phyloP scores from a whole-genome alignment of 1,140 invertebrate species.

The Drosophila sproati region DNA sequence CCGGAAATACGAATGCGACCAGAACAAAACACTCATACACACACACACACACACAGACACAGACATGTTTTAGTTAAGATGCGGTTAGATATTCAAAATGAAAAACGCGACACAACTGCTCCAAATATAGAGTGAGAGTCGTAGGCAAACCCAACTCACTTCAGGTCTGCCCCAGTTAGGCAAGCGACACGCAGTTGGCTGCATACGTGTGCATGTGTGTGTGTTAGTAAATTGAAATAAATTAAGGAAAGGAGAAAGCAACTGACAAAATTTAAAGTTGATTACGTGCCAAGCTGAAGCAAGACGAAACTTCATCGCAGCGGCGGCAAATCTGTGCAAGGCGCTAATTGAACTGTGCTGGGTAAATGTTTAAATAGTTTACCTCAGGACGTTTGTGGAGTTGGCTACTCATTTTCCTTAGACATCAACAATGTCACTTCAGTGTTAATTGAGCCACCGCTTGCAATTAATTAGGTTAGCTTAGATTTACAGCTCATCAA shows the following conservation, averaged over 20 bases:
- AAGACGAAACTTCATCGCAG: background rate
- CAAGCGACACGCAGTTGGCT: slow-evolving; percentile 10
- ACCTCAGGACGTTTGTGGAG: background rate
- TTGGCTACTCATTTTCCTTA: background rate
- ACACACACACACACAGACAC: slow-evolving; percentile 10
- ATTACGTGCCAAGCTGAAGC: slow-evolving; percentile 20
- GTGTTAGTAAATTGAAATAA: slow-evolving; percentile 29
- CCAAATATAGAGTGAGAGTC: background rate
- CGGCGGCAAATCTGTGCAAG: slow-evolving; percentile 15
- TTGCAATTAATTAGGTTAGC: background rate
- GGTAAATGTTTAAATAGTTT: slow-evolving; percentile 25
- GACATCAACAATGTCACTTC: background rate
- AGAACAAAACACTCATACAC: slow-evolving; percentile 16
- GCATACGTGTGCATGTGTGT: slow-evolving; percentile 3
- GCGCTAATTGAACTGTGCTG: slow-evolving; percentile 45
- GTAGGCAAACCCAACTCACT: too few relatives aligned
- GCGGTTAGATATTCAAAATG: slow-evolving; percentile 62
- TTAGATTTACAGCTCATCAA: background rate
- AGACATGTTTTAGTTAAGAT: slow-evolving; percentile 41
- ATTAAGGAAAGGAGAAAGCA: slow-evolving; percentile 4
- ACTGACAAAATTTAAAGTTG: slow-evolving; percentile 35
- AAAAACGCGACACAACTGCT: slow-evolving; percentile 36
- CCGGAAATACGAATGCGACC: slow-evolving; percentile 49
- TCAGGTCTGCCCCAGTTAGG: too few relatives aligned
- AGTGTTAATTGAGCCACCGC: background rate